Evolutionary conservation across 2,888 invertebrate genomes (phyloP).

Genomic region (Stramonita haemastoma): DNA sequence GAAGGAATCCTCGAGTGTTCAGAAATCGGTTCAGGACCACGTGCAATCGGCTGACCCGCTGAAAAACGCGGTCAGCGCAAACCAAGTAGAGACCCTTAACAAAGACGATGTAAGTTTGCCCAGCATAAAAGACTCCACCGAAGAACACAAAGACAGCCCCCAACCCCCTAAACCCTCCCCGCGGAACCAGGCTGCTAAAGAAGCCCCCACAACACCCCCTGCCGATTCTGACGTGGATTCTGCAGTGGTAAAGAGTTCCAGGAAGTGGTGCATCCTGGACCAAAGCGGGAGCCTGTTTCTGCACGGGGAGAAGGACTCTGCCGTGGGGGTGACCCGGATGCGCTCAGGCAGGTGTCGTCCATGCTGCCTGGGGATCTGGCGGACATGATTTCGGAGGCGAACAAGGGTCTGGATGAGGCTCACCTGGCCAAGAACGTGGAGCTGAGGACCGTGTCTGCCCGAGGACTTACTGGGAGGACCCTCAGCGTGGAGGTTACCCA

Average conservation of each 20-base stretch:
- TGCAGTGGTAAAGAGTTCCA: conserved; percentile 15
- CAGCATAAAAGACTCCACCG: background rate
- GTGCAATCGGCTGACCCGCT: background rate
- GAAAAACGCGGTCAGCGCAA: background rate
- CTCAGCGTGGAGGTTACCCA: conserved; percentile 32
- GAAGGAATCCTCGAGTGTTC: background rate
- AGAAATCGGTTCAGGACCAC: background rate
- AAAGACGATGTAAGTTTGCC: background rate
- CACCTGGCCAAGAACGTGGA: background rate
- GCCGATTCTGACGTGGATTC: background rate
- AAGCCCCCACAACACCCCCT: background rate
- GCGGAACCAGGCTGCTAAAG: background rate
- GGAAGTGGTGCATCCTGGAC: conserved; percentile 34
- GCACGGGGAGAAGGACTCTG: background rate
- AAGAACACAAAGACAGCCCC: background rate
- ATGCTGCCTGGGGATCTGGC: conserved; percentile 13
- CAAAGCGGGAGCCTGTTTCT: conserved; percentile 39
- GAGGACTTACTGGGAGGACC: background rate
- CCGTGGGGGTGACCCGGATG: background rate
- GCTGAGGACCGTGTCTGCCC: conserved; percentile 19
- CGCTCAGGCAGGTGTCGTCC: conserved; percentile 22
- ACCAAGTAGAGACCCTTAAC: background rate
- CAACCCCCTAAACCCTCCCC: background rate
- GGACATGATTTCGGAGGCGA: background rate
- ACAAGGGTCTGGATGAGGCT: conserved; percentile 30